Conservation (phyloP, 2,113 vertebrate species). For the Columba livia region DNA sequence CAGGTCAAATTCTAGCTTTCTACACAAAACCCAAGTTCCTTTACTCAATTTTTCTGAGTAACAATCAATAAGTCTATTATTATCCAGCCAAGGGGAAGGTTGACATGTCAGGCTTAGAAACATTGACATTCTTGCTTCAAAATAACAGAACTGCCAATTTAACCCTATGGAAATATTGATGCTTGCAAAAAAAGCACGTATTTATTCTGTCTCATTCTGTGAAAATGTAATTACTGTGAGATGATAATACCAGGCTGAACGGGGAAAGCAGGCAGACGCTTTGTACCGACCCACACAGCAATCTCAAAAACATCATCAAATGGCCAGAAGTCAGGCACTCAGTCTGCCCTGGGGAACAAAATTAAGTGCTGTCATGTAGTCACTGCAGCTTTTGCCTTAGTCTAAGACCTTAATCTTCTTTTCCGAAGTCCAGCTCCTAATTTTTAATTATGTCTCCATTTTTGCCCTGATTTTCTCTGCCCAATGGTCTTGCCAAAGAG, state of each 20-base stretch:
- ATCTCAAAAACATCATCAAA: background rate
- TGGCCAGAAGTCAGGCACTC: background rate
- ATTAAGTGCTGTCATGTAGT: background rate
- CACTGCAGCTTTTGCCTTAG: background rate
- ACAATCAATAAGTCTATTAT: background rate
- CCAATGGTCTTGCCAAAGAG: background rate
- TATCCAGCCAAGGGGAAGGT: background rate
- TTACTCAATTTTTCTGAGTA: background rate
- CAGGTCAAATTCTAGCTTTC: background rate
- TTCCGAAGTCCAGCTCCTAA: slow-evolving; percentile 1
- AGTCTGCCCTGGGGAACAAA: background rate
- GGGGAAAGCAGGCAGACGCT: background rate
- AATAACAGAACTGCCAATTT: background rate
- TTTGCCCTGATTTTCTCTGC: background rate
- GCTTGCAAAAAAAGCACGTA: background rate
- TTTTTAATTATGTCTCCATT: slow-evolving; percentile 35
- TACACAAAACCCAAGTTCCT: background rate
- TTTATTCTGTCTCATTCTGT: background rate
- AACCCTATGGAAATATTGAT: background rate
- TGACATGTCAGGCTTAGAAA: background rate
- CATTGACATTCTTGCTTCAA: background rate
- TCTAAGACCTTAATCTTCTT: slow-evolving; percentile 64
- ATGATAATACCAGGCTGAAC: background rate
- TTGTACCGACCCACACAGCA: background rate
- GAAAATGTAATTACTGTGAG: background rate